Evolutionary conservation across 2,113 vertebrate species (phyloP).

Genomic region (Gasterosteus nipponicus): DNA sequence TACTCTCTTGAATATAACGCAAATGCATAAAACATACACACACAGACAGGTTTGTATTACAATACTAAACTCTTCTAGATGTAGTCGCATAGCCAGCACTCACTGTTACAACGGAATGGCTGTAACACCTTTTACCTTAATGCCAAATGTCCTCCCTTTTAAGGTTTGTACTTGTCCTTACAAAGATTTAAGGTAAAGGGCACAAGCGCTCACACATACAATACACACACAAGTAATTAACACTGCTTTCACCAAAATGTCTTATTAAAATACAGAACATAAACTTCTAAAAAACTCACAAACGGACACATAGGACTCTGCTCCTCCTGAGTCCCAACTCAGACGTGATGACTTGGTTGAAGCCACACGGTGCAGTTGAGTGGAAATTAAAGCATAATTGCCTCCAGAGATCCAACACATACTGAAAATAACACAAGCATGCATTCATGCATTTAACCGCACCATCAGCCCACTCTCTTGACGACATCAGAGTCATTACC

Average conservation of each 20-base stretch:
- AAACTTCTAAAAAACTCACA: slow-evolving; percentile 66
- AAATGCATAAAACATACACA: slow-evolving; percentile 5
- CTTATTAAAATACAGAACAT: slow-evolving; percentile 69
- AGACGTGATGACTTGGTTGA: slow-evolving; percentile 76
- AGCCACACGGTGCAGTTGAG: slow-evolving; percentile 72
- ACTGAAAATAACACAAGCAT: slow-evolving; percentile 77
- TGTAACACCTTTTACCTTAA: background rate
- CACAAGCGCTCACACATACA: slow-evolving; percentile 29
- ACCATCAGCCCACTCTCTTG: slow-evolving; percentile 71
- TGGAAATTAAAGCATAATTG: slow-evolving; percentile 80
- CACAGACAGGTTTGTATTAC: background rate
- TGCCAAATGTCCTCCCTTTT: slow-evolving; percentile 16
- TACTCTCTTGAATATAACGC: background rate
- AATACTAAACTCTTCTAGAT: background rate
- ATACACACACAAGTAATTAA: slow-evolving; percentile 35
- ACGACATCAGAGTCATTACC: slow-evolving; percentile 73
- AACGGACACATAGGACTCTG: slow-evolving; percentile 64
- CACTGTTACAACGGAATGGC: background rate
- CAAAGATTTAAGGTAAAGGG: slow-evolving; percentile 18
- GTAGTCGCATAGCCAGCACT: background rate
- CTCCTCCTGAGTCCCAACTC: slow-evolving; percentile 70
- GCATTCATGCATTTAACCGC: slow-evolving; percentile 81
- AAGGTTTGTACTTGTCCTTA: slow-evolving; percentile 2
- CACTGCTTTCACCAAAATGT: slow-evolving; percentile 47
- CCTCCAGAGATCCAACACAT: slow-evolving; percentile 76